phyloP scores from a whole-genome alignment of 2,797 vertebrate species.

The Coilia nasus region DNA sequence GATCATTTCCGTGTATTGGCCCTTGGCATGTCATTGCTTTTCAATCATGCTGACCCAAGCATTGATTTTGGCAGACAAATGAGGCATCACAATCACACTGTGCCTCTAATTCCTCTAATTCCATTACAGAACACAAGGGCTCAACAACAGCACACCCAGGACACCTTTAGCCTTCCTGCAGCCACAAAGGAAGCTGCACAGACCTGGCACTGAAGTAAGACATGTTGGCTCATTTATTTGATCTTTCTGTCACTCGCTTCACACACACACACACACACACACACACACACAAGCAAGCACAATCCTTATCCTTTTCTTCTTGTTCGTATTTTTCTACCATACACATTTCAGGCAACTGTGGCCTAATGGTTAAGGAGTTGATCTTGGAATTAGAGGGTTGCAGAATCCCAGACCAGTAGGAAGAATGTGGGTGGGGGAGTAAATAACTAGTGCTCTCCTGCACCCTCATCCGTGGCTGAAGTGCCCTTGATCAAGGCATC shows the following conservation, averaged over 20 bases:
- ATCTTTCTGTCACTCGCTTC: background rate
- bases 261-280: background rate
- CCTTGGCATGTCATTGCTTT: slow-evolving; percentile 28
- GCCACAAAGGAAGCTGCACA: background rate
- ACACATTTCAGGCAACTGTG: too few relatives aligned
- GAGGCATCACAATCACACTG: slow-evolving; percentile 39
- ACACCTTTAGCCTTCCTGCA: background rate
- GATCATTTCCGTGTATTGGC: slow-evolving; percentile 31
- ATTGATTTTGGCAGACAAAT: slow-evolving; percentile 49
- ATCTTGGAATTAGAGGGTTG: too few relatives aligned
- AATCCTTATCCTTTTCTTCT: too few relatives aligned
- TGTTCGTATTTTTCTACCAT: too few relatives aligned
- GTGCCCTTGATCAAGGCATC: too few relatives aligned
- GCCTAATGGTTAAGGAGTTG: too few relatives aligned
- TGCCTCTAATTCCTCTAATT: slow-evolving; percentile 12
- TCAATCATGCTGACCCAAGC: slow-evolving; percentile 43
- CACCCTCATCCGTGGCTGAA: too few relatives aligned
- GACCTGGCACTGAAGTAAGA: background rate
- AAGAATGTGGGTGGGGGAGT: too few relatives aligned
- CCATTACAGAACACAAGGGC: slow-evolving; percentile 25
- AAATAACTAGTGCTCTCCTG: too few relatives aligned
- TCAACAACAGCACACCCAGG: slow-evolving; percentile 30
- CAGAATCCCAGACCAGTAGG: too few relatives aligned
- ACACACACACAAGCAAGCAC: background rate
- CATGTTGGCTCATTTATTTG: background rate